Percentiles rank a stretch among this genome's conserved stretches.
Evolutionary conservation across 1,140 invertebrate species (phyloP).

Genomic region (Ceratina japonica): DNA sequence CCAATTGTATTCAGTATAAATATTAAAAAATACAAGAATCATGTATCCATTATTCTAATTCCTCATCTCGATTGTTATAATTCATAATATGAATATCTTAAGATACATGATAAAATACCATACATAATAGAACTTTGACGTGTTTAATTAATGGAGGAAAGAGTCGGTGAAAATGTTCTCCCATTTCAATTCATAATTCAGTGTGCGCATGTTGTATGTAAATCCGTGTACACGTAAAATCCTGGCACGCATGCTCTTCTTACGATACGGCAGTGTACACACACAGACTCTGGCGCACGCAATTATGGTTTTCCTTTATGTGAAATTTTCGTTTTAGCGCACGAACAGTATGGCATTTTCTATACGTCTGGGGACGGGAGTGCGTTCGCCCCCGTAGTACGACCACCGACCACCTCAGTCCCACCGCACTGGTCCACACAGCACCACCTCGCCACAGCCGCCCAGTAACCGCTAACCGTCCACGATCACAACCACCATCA

Average conservation of each 20-base stretch:
- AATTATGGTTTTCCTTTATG: conserved; percentile 75
- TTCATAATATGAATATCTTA: too few species aligned
- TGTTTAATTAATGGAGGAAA: background rate
- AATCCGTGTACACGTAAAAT: conserved; percentile 16
- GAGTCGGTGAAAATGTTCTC: background rate
- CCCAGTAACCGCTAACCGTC: conserved; percentile 81
- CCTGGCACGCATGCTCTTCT: conserved; percentile 45
- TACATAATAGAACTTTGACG: too few species aligned
- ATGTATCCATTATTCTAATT: too few species aligned
- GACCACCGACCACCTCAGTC: conserved; percentile 80
- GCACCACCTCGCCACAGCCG: conserved; percentile 80
- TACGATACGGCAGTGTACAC: background rate
- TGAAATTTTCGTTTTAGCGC: conserved; percentile 82
- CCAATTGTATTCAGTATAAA: background rate
- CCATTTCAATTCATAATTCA: background rate
- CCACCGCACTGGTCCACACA: conserved; percentile 81
- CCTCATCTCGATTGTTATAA: too few species aligned
- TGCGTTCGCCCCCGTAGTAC: conserved; percentile 83
- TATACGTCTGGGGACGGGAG: conserved; percentile 80
- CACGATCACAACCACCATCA: conserved; percentile 70
- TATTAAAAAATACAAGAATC: too few species aligned
- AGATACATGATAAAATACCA: too few species aligned
- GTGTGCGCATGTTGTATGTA: conserved; percentile 4
- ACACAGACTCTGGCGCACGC: conserved; percentile 39
- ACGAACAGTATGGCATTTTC: conserved; percentile 80